Base-by-base conservation (phyloP, 2,797 vertebrate genomes). In the Pantherophis alleghaniensis region DNA sequence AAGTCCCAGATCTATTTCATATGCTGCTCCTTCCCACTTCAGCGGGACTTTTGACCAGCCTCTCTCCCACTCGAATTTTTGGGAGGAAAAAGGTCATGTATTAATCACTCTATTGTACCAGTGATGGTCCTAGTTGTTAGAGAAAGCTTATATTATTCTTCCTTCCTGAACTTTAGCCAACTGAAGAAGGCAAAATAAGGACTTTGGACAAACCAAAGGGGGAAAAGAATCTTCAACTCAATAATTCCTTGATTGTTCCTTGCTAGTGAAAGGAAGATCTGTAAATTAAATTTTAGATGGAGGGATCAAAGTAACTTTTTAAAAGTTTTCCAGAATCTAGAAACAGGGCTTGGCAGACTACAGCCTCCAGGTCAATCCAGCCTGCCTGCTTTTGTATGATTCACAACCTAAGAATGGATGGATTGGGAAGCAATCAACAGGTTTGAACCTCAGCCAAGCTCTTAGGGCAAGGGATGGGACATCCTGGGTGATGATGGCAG, bases 141-240 rank as follows among this genome's bases (percentile, higher is more conserved):
- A 90, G 24, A 92, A 92, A 86, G 57, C n/a, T 55, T 13, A n/a
- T 13, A 86, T 86, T 92, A 60, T 86, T 92, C 22, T 18, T 92
- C 47, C 56, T 92, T 79, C 83, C 59, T 90, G 69, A 89, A 63
- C 20, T 63, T 92, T 83, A 92, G n/a, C 74, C 28, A n/a, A 60
- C 26, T 86, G 20, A 83, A 47, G 20, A 12, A 47, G 10, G 20
- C 74, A 92, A 83, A 92, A 63, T n/a, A 60, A 90, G 79, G 22
- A 60, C 13, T 90, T 92, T 86, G 74, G 74, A 18, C 10, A 91
- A 56, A 55, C 32, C n/a, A 63, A 66, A 87, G 2, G 57, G 4
- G 57, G 13, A 2, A 2, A 24, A 14, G 9, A 1, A 5, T 83
- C 16, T 60, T 22, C 16, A 79, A 47, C 1, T 12, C 4, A 83